Base-by-base conservation (phyloP, 2,888 invertebrate genomes). In the Eurois occulta region DNA sequence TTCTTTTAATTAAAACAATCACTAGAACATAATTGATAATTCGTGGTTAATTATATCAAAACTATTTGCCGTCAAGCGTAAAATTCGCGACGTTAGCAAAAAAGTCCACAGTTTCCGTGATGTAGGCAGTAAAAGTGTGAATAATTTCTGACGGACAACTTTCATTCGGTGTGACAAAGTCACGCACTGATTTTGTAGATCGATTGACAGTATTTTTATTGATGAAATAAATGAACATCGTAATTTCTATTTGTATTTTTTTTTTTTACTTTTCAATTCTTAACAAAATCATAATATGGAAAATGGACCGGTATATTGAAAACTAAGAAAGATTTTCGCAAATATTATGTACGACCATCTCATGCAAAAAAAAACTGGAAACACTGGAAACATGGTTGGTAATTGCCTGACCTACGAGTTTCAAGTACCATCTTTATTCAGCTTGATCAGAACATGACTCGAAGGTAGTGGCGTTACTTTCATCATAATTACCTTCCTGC, bases 91-190 rank as follows among this genome's bases (percentile, higher is more conserved):
- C 6, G 7, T 78, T 52, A 28, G 24, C 68, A 84, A 72, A 81
- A 58, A 81, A 79, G 13, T 4, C 13, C 3, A 28, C 48, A 52
- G 38, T 71, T 84, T 86, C 86, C 86, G 79, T 74, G 38, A 64
- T 71, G 18, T 73, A n/a, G 7, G 21, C 43, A 78, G 84, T 77
- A 86, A 86, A 81, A 86, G 86, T 81, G 79, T 78, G 75, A 65
- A 77, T 77, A 80, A 75, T 74, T 52, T 52, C 60, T 73, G 66
- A 60, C 83, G 46, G 72, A 75, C n/a, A 13, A 84, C 83, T 87
- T 85, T 81, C 76, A 72, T 86, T 86, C 38, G 38, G 3, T 41
- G 16, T 72, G 52, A 69, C 65, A 64, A 68, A 46, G 78, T 78
- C 83, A 86, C 80, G 86, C 83, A 85, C 55, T 18, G 58, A 69